Conservation (phyloP, 2,797 vertebrate species). For the Notamacropus eugenii region DNA sequence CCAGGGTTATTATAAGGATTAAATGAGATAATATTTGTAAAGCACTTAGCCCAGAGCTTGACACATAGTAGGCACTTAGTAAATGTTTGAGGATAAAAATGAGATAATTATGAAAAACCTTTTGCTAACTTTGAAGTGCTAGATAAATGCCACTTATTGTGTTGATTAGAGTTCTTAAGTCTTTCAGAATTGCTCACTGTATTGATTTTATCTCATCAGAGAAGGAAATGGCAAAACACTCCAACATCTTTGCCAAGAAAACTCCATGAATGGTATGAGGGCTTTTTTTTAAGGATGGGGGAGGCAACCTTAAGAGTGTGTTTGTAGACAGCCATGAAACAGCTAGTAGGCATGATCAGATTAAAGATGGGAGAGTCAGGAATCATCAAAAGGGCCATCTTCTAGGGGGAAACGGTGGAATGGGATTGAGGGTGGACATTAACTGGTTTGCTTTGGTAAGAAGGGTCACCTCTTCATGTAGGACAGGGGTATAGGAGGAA, state of each 20-base stretch:
- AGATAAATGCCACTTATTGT: no score
- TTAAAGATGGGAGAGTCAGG: background rate
- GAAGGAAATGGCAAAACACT: background rate
- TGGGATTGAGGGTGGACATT: background rate
- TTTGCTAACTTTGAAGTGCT: no score
- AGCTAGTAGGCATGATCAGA: background rate
- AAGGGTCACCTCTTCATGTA: background rate
- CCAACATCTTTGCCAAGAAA: background rate
- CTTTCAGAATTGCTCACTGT: background rate
- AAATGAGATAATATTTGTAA: background rate
- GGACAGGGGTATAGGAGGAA: background rate
- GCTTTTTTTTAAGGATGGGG: background rate
- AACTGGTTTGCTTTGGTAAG: background rate
- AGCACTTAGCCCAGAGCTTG: no score
- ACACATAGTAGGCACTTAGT: no score
- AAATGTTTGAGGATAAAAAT: no score
- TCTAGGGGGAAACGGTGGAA: background rate
- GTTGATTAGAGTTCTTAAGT: background rate
- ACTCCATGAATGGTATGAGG: background rate
- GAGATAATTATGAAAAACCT: no score
- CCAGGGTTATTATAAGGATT: background rate
- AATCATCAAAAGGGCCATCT: background rate
- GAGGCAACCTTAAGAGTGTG: background rate
- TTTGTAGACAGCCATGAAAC: background rate
- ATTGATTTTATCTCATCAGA: background rate